Percentiles rank a stretch among this genome's conserved stretches.
Conservation (phyloP, 2,888 invertebrate species). For the Leucophenga maculata region DNA sequence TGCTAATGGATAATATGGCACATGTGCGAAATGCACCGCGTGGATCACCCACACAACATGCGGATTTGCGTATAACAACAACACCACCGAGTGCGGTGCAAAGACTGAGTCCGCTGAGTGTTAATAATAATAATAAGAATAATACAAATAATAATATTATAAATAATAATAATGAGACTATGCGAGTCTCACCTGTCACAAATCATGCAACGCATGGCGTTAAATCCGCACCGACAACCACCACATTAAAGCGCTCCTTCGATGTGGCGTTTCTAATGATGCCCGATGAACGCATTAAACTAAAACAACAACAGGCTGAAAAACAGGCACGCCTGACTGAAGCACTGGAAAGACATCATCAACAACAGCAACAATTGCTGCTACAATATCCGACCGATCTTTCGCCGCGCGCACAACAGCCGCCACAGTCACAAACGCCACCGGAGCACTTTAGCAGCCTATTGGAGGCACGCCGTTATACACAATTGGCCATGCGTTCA, state of each 20-base stretch:
- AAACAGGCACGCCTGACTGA: constrained; percentile 73
- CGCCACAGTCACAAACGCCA: constrained; percentile 65
- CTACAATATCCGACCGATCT: constrained; percentile 71
- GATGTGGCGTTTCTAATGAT: constrained; percentile 93
- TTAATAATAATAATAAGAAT: constrained; percentile 32
- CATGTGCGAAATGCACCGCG: constrained; percentile 49
- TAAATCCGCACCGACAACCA: constrained; percentile 55
- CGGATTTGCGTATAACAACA: constrained; percentile 73
- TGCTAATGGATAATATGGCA: constrained; percentile 79
- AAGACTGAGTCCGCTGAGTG: constrained; percentile 31
- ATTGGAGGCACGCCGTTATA: constrained; percentile 65
- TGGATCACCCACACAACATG: constrained; percentile 61
- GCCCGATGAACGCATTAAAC: constrained; percentile 85
- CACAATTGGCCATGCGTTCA: constrained; percentile 66
- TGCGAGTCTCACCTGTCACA: constrained; percentile 44
- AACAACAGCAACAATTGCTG: constrained; percentile 44
- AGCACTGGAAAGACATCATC: constrained; percentile 68
- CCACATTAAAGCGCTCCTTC: constrained; percentile 82
- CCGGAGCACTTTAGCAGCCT: constrained; percentile 65
- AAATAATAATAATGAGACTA: constrained; percentile 65
- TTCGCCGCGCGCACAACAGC: constrained; percentile 59
- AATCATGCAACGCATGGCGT: constrained; percentile 60
- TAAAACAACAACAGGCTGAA: constrained; percentile 68
- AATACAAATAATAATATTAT: constrained; percentile 45
- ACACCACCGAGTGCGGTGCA: constrained; percentile 46